phyloP scores from a whole-genome alignment of 2,888 invertebrate species.

The Luperina testacea region DNA sequence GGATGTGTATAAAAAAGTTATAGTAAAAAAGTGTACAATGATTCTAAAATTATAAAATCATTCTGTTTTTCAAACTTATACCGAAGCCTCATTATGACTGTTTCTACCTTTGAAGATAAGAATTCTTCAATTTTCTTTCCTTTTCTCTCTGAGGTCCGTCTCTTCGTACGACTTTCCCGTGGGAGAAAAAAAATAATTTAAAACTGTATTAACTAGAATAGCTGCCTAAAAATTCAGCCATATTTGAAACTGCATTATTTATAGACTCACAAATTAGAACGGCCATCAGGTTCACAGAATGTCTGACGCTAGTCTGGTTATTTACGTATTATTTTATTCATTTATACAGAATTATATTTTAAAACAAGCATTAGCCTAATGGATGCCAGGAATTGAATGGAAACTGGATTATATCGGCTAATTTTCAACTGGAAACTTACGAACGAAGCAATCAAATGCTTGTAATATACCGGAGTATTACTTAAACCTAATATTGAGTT shows the following conservation, averaged over 20 bases:
- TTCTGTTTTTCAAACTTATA: not conserved
- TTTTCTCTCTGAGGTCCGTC: not conserved
- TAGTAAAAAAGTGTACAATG: not conserved
- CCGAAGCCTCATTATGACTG: not conserved
- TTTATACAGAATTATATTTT: not conserved
- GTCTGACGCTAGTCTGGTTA: not conserved
- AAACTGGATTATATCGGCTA: not conserved
- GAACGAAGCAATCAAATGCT: too few species aligned
- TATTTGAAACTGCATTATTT: not conserved
- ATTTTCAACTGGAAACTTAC: not conserved
- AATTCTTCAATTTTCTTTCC: not conserved
- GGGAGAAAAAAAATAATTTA: not conserved
- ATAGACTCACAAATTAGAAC: not conserved
- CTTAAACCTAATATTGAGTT: not conserved
- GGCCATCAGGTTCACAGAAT: not conserved
- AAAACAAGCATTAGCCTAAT: not conserved
- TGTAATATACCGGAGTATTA: not conserved
- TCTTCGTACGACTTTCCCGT: not conserved
- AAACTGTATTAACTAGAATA: constrained; percentile 1
- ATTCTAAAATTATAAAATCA: not conserved
- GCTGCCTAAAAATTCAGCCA: not conserved
- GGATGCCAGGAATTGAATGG: not conserved
- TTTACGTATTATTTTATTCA: not conserved
- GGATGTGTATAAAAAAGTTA: not conserved
- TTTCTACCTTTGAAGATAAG: not conserved